Evolutionary conservation across 2,797 vertebrate genomes (phyloP), one percentile per base, ranked within the genome.

Genomic region (Melanotaenia parkinsoni): DNA sequence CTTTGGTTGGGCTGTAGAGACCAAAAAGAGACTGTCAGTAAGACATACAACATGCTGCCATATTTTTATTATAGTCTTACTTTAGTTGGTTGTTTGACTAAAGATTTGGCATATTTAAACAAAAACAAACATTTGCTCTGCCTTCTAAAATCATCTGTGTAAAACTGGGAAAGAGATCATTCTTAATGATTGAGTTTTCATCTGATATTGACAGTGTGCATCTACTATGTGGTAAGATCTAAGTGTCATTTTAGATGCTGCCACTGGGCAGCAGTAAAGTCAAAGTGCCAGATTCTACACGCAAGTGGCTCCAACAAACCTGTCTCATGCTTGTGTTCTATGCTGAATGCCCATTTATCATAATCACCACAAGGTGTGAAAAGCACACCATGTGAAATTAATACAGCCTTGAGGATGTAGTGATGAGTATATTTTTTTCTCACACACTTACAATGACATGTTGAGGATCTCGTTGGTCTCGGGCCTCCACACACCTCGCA

Each of bases 401-500:
- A 35, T 24, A 38, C 58, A 47, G 20, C 14, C 56, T 38, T 7
- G 9, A 70, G 38, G 38, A 24, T 32, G 38, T 56, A 60, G n/a
- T 33, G 22, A 45, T 62, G 20, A 57, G 40, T 20, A 5, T 13
- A 24, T 67, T 13, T 37, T 7, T 7, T 13, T 4, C 35, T 26
- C 50, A 53, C 67, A 62, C 16, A 77, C 98, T 97, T 82, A 99
- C 98, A 99, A 99, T 90, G 97, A 98, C 98, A 99, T 99, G 80
- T 92, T 96, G 85, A 99, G 95, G 83, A 99, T 92, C 92, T 99
- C 97, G 0, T 98, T 99, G 83, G 95, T 96, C 84, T 99, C 98
- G 3, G 98, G 98, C 81, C 95, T 97, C 98, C 98, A 99, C 86
- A 99, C 92, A 1, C 98, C 98, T 22, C 98, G 96, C 81, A 99